A percentile compares a stretch with the other conserved stretches of the same genome.
These are phyloP conservation scores for Toxotes chatareus DNA, from an alignment of 2,113 vertebrate genomes.

Conservation along the genomic window DNA sequence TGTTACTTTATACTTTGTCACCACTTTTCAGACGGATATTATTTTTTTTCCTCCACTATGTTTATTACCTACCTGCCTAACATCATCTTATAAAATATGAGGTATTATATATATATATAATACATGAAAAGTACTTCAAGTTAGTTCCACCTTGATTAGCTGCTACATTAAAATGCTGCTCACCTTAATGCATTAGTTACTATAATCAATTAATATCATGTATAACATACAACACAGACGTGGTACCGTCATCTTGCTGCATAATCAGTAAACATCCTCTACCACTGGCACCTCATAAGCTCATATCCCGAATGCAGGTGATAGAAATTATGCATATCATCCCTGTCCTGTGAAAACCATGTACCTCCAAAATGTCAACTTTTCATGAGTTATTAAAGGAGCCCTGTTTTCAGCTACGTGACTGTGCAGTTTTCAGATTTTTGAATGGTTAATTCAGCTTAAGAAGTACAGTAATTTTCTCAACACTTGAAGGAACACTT, in stretches of 20 bases:
- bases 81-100: background rate
- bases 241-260: background rate
- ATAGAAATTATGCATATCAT: slow-evolving; percentile 6
- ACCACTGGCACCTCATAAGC: background rate
- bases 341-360: background rate
- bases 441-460: background rate
- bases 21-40: background rate
- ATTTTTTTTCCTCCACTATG: background rate
- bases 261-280: background rate
- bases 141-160: too few species aligned
- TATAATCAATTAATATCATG: too few species aligned
- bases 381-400: background rate
- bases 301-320: background rate
- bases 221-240: background rate
- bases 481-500: background rate
- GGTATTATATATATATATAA: too few species aligned
- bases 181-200: too few species aligned
- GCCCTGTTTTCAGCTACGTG: too few species aligned
- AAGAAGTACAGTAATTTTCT: background rate
- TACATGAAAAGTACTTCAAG: too few species aligned
- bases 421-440: background rate
- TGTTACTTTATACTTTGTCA: background rate
- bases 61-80: background rate
- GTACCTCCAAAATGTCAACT: background rate
- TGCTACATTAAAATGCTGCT: too few species aligned